phyloP scores from a whole-genome alignment of 2,888 invertebrate species.

The Heliconius erato region DNA sequence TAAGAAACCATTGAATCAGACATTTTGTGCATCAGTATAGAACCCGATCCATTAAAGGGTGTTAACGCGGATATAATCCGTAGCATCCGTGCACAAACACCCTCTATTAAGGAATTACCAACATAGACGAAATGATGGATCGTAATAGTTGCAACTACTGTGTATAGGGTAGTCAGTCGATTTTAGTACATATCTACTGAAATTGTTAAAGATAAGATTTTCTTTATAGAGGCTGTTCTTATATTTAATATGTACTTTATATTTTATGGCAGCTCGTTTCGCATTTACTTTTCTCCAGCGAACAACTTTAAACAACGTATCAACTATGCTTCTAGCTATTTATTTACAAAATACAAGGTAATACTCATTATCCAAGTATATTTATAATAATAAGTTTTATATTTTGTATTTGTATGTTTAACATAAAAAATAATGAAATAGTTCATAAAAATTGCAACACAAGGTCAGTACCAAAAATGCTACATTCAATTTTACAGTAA shows the following conservation, averaged over 20 bases:
- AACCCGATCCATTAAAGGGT: conserved; percentile 66
- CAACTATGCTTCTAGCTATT: not conserved
- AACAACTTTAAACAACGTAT: not conserved
- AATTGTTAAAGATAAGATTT: not conserved
- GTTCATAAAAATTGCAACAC: not conserved
- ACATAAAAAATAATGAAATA: not conserved
- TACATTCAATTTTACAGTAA: conserved; percentile 42
- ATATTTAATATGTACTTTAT: conserved; percentile 3
- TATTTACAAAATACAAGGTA: not conserved
- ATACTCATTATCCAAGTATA: not conserved
- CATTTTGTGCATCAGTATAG: conserved; percentile 48
- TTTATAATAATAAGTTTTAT: not conserved
- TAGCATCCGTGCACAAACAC: conserved; percentile 71
- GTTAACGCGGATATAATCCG: conserved; percentile 74
- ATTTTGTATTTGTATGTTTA: too few relatives aligned
- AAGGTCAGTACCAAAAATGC: conserved; percentile 14
- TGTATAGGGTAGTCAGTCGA: not conserved
- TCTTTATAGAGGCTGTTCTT: not conserved
- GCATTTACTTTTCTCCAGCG: not conserved
- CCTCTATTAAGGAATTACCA: conserved; percentile 73
- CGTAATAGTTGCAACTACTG: conserved; percentile 63
- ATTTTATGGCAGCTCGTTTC: not conserved
- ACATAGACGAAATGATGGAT: conserved; percentile 71
- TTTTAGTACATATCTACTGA: not conserved
- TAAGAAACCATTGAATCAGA: conserved; percentile 27